Evolutionary conservation across 2,888 invertebrate species (phyloP).

Genomic region (Drosophila tripunctata): DNA sequence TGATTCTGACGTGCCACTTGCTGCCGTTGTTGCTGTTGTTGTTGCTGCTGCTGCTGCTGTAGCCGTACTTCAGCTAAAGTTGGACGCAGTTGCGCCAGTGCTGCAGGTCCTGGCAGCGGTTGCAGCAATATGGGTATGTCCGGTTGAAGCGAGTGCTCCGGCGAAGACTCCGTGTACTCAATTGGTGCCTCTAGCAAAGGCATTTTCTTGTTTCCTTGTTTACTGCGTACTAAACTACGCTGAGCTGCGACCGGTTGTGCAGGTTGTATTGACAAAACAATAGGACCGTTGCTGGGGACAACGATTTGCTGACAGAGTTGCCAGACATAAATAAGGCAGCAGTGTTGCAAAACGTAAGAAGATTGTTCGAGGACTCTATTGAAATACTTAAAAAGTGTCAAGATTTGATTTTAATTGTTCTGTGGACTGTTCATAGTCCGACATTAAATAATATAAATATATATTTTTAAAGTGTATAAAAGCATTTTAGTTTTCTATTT

Average conservation of each 20-base stretch:
- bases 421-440: no score
- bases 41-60: slow-evolving; percentile 46
- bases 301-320: slow-evolving; percentile 37
- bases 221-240: background rate
- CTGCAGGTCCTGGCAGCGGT: slow-evolving; percentile 54
- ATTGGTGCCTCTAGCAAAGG: slow-evolving; percentile 80
- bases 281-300: slow-evolving; percentile 30
- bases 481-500: no score
- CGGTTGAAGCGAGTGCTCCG: slow-evolving; percentile 81
- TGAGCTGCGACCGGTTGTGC: slow-evolving; percentile 11
- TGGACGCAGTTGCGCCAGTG: slow-evolving; percentile 52
- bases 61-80: slow-evolving; percentile 49
- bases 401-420: no score
- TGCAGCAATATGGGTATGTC: slow-evolving; percentile 55
- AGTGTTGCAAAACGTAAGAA: background rate
- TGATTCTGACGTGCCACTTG: slow-evolving; percentile 37
- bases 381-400: no score
- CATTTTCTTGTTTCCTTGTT: slow-evolving; percentile 52
- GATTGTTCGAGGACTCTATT: background rate
- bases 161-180: slow-evolving; percentile 77
- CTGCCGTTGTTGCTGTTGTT: slow-evolving; percentile 34
- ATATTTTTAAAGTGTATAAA: no score
- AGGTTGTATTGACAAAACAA: slow-evolving; percentile 57
- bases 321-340: background rate
- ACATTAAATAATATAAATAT: no score